Percentiles rank a stretch among this genome's conserved stretches.
Evolutionary conservation across 2,888 invertebrate genomes (phyloP).

Genomic region (Protodeltote pygarga): DNA sequence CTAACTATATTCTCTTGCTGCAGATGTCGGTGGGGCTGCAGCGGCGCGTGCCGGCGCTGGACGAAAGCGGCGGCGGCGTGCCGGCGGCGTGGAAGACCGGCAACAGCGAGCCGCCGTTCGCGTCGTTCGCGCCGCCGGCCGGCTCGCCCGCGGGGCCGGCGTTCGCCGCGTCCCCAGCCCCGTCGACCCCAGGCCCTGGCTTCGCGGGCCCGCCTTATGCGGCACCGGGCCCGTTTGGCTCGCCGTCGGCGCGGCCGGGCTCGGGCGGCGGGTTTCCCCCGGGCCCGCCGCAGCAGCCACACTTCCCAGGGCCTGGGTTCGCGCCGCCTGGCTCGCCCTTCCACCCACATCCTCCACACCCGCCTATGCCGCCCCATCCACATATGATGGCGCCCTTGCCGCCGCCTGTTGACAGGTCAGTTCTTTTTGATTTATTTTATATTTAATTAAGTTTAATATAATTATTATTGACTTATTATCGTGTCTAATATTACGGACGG

Average conservation of each 20-base stretch:
- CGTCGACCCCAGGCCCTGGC: conserved; percentile 91
- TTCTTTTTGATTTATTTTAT: conserved; percentile 2
- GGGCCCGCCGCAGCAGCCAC: conserved; percentile 89
- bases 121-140: conserved; percentile 92
- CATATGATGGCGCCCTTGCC: conserved; percentile 88
- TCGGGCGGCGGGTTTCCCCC: conserved; percentile 95
- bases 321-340: conserved; percentile 93
- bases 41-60: conserved; percentile 89
- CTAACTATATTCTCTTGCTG: conserved; percentile 26
- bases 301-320: conserved; percentile 91
- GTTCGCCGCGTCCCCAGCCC: conserved; percentile 90
- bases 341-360: conserved; percentile 94
- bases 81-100: conserved; percentile 91
- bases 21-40: conserved; percentile 92
- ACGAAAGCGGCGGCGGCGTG: conserved; percentile 81
- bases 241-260: conserved; percentile 90
- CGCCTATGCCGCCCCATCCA: conserved; percentile 92
- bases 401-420: conserved; percentile 93
- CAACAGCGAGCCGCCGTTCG: conserved; percentile 88
- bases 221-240: conserved; percentile 89
- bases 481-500: too few species aligned
- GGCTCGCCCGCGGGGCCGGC: conserved; percentile 91
- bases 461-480: too few species aligned
- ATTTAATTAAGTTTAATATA: not conserved
- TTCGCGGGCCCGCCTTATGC: conserved; percentile 90